A percentile compares a stretch with the other conserved stretches of the same genome.
Conservation (phyloP, 2,888 invertebrate species). For the Watsonalla binaria region DNA sequence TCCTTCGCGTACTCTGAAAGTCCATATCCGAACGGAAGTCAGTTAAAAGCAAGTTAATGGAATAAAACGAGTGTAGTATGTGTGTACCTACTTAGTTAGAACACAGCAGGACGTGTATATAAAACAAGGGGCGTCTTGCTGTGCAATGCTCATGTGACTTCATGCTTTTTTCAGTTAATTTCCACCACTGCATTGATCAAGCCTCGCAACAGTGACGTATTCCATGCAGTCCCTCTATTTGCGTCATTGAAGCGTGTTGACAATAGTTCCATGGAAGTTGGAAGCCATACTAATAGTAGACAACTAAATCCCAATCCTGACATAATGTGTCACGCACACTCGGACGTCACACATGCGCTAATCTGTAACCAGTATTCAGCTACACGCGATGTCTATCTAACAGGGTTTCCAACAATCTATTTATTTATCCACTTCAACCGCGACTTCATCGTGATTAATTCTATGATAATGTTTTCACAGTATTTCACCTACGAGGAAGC, state of each 20-base stretch:
- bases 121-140: conserved; percentile 26
- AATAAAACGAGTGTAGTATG: background rate
- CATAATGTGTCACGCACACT: conserved; percentile 12
- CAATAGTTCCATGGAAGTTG: conserved; percentile 11
- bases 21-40: too few relatives aligned
- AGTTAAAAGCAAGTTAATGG: too few relatives aligned
- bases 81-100: conserved; percentile 1
- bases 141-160: conserved; percentile 21
- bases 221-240: background rate
- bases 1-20: background rate
- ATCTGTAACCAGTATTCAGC: conserved; percentile 13
- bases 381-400: conserved; percentile 9
- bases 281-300: conserved; percentile 32
- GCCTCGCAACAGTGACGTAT: background rate
- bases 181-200: too few relatives aligned
- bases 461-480: conserved; percentile 19
- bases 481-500: conserved; percentile 21
- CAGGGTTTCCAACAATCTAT: conserved; percentile 22
- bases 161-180: too few relatives aligned
- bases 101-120: conserved; percentile 21
- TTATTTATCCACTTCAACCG: conserved; percentile 27
- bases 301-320: conserved; percentile 20
- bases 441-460: conserved; percentile 32
- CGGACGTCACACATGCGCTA: conserved; percentile 2
- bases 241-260: background rate